Evolutionary conservation across 2,797 vertebrate genomes (phyloP).

Genomic region (Sebastes minor): DNA sequence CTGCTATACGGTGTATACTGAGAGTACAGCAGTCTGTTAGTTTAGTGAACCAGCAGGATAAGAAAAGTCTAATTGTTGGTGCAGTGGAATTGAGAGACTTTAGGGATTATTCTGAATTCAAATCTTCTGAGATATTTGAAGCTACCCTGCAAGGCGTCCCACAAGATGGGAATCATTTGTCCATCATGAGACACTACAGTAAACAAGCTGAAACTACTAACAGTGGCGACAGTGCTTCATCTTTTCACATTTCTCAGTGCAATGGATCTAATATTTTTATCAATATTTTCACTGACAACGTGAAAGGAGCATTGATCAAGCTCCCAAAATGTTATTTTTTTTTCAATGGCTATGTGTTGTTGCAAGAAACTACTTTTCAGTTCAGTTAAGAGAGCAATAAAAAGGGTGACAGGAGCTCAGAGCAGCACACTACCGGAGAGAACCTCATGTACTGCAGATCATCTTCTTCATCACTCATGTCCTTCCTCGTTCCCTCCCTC

Average conservation of each 20-base stretch:
- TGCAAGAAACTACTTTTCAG: background rate
- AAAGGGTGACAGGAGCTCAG: background rate
- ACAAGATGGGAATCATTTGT: background rate
- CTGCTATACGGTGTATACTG: background rate
- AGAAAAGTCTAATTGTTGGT: background rate
- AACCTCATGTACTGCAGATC: background rate
- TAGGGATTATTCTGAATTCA: background rate
- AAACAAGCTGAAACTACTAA: background rate
- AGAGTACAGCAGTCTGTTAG: background rate
- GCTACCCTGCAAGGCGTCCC: background rate
- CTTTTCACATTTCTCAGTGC: background rate
- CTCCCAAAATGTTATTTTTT: background rate
- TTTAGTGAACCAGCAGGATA: background rate
- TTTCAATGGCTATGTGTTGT: background rate
- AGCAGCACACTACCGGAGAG: background rate
- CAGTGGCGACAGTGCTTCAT: background rate
- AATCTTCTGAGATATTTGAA: background rate
- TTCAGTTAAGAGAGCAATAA: background rate
- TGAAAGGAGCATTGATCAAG: background rate
- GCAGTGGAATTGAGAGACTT: background rate
- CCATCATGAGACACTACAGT: conserved; percentile 4
- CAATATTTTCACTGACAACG: background rate
- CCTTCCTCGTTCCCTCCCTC: background rate
- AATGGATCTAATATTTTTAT: background rate
- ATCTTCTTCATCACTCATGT: conserved; percentile 34